Conservation (phyloP, 2,797 vertebrate genomes). For the Argya squamiceps region DNA sequence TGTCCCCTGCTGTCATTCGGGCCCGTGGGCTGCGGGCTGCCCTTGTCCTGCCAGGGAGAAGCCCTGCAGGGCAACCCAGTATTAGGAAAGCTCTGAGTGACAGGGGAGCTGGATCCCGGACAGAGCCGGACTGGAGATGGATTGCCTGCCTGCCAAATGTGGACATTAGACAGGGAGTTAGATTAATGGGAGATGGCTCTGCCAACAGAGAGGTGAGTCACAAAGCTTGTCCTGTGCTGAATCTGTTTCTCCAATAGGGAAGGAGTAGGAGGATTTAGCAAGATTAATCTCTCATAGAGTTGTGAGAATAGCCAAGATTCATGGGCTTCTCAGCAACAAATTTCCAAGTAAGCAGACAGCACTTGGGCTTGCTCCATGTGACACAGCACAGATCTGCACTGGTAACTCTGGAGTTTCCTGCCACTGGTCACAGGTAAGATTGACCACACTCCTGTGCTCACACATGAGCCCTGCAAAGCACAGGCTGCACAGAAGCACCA, state of each 20-base stretch:
- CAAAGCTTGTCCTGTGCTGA: slow-evolving; percentile 59
- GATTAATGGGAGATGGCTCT: slow-evolving; percentile 66
- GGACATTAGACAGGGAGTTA: slow-evolving; percentile 52
- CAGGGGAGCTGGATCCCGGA: slow-evolving; percentile 14
- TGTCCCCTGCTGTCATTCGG: background rate
- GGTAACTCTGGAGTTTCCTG: background rate
- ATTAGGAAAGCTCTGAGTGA: background rate
- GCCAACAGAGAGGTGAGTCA: slow-evolving; percentile 63
- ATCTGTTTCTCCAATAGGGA: slow-evolving; percentile 41
- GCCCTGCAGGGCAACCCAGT: background rate
- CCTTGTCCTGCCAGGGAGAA: background rate
- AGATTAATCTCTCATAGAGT: slow-evolving; percentile 46
- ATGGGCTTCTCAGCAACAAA: slow-evolving; percentile 2
- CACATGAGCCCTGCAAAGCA: background rate
- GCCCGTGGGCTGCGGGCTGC: background rate
- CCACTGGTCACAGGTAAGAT: background rate
- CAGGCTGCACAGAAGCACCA: background rate
- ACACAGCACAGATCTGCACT: background rate
- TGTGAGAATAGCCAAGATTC: slow-evolving; percentile 48
- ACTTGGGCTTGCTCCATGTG: background rate
- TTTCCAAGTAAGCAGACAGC: slow-evolving; percentile 20
- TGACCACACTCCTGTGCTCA: background rate
- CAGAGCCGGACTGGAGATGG: slow-evolving; percentile 36
- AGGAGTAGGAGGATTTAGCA: slow-evolving; percentile 46
- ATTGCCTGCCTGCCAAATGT: slow-evolving; percentile 55